Base-by-base conservation (phyloP, 2,797 vertebrate genomes). In the Onychomys leucogaster region DNA sequence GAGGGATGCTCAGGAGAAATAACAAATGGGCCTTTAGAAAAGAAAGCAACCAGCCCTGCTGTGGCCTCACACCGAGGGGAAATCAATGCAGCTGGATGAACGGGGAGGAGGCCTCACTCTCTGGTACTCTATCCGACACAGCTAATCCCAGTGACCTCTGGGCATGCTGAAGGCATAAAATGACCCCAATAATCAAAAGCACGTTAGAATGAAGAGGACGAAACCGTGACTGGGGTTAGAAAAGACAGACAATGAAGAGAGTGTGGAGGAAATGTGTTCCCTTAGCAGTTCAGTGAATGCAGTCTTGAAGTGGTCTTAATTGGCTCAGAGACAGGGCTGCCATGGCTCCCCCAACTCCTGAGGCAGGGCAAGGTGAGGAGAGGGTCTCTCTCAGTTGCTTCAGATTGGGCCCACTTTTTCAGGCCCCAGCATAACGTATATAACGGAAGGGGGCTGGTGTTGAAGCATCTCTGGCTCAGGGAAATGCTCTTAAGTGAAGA, bases 111-210 rank as follows among this genome's bases (percentile, higher is more conserved):
- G 43, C 85, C n/a, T 55, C 85, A 3, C 27, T n/a, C 19, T 89
- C 92, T 63, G 37, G 52, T 41, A 88, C 83, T 95, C 43, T 0
- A 75, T 87, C 73, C 23, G 34, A 97, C 93, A 93, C 82, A 89
- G 84, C 93, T 97, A 98, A 97, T 97, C 97, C 92, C 95, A 61
- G 57, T 96, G 98, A 98, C 98, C 97, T 97, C 96, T 96, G 92
- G 82, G 85, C 86, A 92, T 95, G 87, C 91, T 80, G 82, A 97
- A 97, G 94, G 93, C 94, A 95, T 94, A 97, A 95, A 96, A 87
- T 94, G 96, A 97, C 96, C 97, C 91, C 88, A 89, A 37, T 95
- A 91, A 96, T 96, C 97, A 96, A 97, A 97, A 96, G 97, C 97
- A 96, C 96, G 97, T 97, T 97, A 97, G 94, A 93, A 95, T 90